A percentile compares a stretch with the other conserved stretches of the same genome.
These are phyloP conservation scores for Onychostruthus taczanowskii DNA, from an alignment of 2,113 vertebrate species.

Conservation along the genomic window DNA sequence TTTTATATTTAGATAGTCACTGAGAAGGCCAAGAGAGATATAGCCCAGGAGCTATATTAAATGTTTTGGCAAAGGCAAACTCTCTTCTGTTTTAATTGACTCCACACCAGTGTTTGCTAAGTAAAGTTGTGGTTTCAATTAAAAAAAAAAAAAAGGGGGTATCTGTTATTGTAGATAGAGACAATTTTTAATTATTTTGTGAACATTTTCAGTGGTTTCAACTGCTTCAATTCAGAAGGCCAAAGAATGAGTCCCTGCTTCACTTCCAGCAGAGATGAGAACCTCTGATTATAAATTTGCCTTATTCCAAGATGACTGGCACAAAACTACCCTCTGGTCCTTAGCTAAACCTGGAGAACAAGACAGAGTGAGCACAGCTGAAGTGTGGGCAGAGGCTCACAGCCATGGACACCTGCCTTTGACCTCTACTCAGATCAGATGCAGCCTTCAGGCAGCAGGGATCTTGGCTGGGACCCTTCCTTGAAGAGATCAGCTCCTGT, in stretches of 20 bases:
- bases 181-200: constrained; percentile 16
- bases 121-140: neutral
- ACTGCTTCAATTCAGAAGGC: neutral
- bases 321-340: neutral
- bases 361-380: neutral
- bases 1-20: neutral
- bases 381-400: neutral
- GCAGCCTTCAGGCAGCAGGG: neutral
- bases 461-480: neutral
- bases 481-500: neutral
- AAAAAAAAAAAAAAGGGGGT: neutral
- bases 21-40: neutral
- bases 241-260: neutral
- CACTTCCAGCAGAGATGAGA: neutral
- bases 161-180: neutral
- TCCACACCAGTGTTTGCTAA: neutral
- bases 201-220: constrained; percentile 5
- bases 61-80: neutral
- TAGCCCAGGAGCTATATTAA: neutral
- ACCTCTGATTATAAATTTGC: neutral
- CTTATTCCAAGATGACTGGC: neutral
- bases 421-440: neutral
- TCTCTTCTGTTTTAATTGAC: neutral
- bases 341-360: neutral
- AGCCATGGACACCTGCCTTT: neutral